These are phyloP conservation scores for Thera britannica DNA, from an alignment of 2,888 invertebrate genomes.

Conservation along the genomic window DNA sequence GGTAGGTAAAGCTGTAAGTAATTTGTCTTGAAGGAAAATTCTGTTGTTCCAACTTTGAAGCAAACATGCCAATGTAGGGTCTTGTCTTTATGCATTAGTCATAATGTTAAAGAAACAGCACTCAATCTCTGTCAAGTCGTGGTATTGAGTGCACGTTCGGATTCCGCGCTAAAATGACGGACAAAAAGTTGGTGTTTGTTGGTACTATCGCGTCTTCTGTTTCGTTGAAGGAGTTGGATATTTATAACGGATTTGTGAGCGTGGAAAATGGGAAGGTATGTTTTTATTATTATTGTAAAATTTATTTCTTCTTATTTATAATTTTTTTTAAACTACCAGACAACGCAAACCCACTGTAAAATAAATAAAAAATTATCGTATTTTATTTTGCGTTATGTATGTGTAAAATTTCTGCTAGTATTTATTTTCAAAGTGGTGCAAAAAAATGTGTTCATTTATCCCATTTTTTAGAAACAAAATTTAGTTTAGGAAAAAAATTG, in stretches of 20 bases:
- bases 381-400: no score
- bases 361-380: no score
- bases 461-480: no score
- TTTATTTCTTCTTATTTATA: neutral
- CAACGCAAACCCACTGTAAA: no score
- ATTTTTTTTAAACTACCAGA: neutral
- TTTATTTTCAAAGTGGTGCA: no score
- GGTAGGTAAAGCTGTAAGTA: neutral
- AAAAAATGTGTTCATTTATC: no score
- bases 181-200: slow-evolving; percentile 57
- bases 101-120: neutral
- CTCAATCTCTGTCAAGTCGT: slow-evolving; percentile 12
- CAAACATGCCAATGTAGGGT: neutral
- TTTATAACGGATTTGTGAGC: slow-evolving; percentile 82
- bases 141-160: slow-evolving; percentile 5
- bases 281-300: slow-evolving; percentile 2
- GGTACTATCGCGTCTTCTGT: slow-evolving; percentile 62
- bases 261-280: slow-evolving; percentile 86
- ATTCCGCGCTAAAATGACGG: slow-evolving; percentile 51
- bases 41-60: no score
- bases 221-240: slow-evolving; percentile 52
- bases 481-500: no score
- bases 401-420: no score
- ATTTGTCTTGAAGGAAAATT: no score
- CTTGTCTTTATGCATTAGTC: no score